Conservation (phyloP, 2,113 vertebrate genomes). For the Colossoma macropomum region DNA sequence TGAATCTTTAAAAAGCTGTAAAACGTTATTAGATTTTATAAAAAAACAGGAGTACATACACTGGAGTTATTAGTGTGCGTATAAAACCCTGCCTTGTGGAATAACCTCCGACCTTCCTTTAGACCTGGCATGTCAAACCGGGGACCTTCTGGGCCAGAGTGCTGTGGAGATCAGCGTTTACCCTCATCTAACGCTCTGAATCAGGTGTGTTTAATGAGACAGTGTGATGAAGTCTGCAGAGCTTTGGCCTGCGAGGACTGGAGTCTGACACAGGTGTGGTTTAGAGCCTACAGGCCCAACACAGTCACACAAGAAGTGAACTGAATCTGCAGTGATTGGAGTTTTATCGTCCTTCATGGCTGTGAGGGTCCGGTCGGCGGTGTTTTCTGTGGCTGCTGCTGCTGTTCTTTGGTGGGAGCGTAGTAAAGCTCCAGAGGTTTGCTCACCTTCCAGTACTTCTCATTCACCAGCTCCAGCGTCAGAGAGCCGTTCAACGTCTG, state of each 20-base stretch:
- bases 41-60: too few relatives aligned
- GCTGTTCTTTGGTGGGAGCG: constrained; percentile 86
- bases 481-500: constrained; percentile 89
- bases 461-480: constrained; percentile 89
- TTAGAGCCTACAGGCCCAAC: background rate
- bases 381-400: constrained; percentile 53
- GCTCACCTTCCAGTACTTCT: constrained; percentile 90
- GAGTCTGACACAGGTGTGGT: too few relatives aligned
- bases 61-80: too few relatives aligned
- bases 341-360: constrained; percentile 47
- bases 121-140: too few relatives aligned
- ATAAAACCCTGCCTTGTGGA: background rate
- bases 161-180: too few relatives aligned
- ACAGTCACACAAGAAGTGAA: background rate
- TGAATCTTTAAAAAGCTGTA: too few relatives aligned
- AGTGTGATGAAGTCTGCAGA: too few relatives aligned
- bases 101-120: background rate
- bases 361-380: background rate
- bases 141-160: too few relatives aligned
- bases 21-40: too few relatives aligned
- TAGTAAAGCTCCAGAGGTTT: constrained; percentile 88
- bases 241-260: too few relatives aligned
- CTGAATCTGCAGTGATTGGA: background rate
- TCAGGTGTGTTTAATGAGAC: too few relatives aligned
- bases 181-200: too few relatives aligned